Conservation (phyloP, 2,113 vertebrate species). For the Pseudolaguvia tuberculata region DNA sequence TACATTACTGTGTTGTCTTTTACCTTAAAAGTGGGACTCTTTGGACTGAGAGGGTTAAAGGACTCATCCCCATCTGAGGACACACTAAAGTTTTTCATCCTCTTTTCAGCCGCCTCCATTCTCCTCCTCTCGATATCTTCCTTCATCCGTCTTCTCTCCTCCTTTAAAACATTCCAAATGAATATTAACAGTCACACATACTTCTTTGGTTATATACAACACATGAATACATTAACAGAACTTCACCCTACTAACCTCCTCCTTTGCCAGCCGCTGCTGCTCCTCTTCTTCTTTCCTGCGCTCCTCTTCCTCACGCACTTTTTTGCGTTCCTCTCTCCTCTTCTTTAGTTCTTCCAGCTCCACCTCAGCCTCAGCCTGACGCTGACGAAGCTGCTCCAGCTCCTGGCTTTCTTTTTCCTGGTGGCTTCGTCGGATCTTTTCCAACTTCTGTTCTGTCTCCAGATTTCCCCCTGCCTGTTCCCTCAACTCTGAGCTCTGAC, state of each 20-base stretch:
- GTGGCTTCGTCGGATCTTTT: constrained; percentile 66
- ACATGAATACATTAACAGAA: neutral
- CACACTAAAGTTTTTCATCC: constrained; percentile 66
- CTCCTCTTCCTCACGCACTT: constrained; percentile 59
- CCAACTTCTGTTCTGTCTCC: constrained; percentile 67
- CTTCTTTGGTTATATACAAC: neutral
- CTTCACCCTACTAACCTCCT: constrained; percentile 62
- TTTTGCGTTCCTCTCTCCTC: constrained; percentile 61
- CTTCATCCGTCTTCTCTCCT: constrained; percentile 68
- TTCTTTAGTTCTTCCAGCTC: constrained; percentile 71
- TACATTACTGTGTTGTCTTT: neutral
- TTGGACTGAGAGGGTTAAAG: constrained; percentile 64
- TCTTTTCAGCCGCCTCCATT: constrained; percentile 65
- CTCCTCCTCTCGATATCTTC: constrained; percentile 71
- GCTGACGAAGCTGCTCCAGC: constrained; percentile 57
- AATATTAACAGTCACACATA: neutral
- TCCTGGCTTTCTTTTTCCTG: constrained; percentile 66
- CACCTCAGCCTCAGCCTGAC: constrained; percentile 59
- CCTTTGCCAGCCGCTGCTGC: constrained; percentile 55
- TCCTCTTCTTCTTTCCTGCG: constrained; percentile 61
- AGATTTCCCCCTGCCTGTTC: constrained; percentile 52
- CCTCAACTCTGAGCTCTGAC: constrained; percentile 28
- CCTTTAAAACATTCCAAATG: constrained; percentile 55
- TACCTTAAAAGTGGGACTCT: constrained; percentile 74
- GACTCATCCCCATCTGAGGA: constrained; percentile 60